Evolutionary conservation across 2,797 vertebrate genomes (phyloP).

Genomic region (Botia kubotai): DNA sequence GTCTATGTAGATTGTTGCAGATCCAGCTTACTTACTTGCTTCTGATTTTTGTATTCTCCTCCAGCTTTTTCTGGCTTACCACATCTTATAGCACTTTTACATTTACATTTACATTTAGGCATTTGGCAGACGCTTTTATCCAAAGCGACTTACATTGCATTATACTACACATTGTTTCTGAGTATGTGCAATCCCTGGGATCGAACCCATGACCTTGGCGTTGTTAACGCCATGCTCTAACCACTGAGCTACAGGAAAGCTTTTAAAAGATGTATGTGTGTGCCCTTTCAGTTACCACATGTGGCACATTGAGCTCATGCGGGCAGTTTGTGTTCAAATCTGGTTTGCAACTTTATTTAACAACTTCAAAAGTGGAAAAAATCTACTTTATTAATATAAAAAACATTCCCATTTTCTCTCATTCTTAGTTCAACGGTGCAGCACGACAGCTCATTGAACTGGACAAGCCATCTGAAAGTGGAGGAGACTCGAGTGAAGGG

Average conservation of each 20-base stretch:
- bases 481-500: slow-evolving; percentile 86
- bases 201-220: no score
- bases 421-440: slow-evolving; percentile 89
- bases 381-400: no score
- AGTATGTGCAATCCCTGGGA: no score
- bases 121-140: no score
- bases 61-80: not conserved
- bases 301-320: not conserved
- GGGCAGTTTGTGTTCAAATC: not conserved
- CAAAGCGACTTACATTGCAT: no score
- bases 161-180: no score
- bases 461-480: slow-evolving; percentile 88
- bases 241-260: no score
- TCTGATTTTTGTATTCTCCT: not conserved
- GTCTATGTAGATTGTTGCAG: not conserved
- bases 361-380: no score
- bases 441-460: slow-evolving; percentile 95
- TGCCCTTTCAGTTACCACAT: not conserved
- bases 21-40: no score
- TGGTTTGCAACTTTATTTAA: not conserved
- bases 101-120: no score
- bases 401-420: not conserved
- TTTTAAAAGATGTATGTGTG: not conserved
- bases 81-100: not conserved
- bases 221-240: no score